Base-by-base conservation (phyloP, 1,140 invertebrate species). In the Megalopta genalis region DNA sequence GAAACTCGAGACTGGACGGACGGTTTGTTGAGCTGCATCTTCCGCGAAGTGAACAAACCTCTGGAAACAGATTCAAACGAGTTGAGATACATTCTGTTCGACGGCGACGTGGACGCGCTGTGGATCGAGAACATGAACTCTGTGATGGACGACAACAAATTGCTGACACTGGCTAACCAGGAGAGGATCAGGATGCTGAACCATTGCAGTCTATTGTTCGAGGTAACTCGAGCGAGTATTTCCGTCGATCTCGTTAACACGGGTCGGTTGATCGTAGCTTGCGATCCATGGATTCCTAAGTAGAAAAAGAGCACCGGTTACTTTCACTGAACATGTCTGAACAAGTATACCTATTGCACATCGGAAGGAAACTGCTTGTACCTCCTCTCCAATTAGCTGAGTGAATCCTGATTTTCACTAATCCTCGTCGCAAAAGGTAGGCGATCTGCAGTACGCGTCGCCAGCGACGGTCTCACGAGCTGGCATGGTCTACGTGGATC, bases 71-170 rank as follows among this genome's bases (percentile, higher is more conserved):
- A 94, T 9, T 94, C 93, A 78, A 93, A 95, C 68, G 97, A 97
- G 90, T 93, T 94, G 67, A 95, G 95, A 68, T 98, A 97, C 87
- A 97, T 98, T 80, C 92, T 98, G 63, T 98, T 98, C 93, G 98
- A 99, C 90, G 98, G 98, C 9, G 97, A 98, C 89, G 97, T 99
- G 5, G 98, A 98, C 94, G 96, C 97, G 10, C 92, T 98, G 9
- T 99, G 97, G 97, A 97, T 98, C 82, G 97, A 98, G 93, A 98
- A 98, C 91, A 98, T 98, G 97, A 98, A 98, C 92, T 98, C 97
- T 1, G 97, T 98, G 9, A 98, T 99, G 97, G 98, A 99, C 90
- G 97, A 99, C 91, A 98, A 98, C 89, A 96, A 96, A 90, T 91
- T 98, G 63, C 90, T 99, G 62, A 98, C 97, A 0, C 93, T 99